Conservation (phyloP, 37 sponge, comb jelly and placozoan genomes). For the Tethya wilhelma region DNA sequence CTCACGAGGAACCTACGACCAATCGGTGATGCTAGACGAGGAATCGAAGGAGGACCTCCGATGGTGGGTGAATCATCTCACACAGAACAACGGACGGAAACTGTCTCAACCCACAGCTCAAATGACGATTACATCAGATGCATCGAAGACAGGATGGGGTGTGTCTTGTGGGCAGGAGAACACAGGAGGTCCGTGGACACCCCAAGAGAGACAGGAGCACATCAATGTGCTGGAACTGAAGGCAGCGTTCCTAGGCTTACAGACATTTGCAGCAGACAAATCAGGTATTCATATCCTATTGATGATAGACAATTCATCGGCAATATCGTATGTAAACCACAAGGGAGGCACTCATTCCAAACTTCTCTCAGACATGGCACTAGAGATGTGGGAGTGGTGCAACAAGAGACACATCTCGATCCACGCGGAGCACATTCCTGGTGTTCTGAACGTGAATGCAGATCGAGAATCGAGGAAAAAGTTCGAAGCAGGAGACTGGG, state of each 20-base stretch:
- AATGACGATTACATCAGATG: conserved; percentile 28
- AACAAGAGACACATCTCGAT: neutral
- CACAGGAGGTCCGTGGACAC: conserved; percentile 31
- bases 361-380: neutral
- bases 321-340: conserved; percentile 16
- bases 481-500: neutral
- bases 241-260: conserved; percentile 38
- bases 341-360: conserved; percentile 9
- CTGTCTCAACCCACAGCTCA: conserved; percentile 4
- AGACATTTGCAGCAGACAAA: conserved; percentile 4
- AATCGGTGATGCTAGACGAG: neutral
- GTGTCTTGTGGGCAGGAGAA: neutral
- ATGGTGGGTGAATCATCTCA: conserved; percentile 1
- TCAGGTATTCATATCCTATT: conserved; percentile 5
- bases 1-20: neutral
- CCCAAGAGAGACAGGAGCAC: conserved; percentile 2
- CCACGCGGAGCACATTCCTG: conserved; percentile 28
- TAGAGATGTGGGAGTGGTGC: conserved; percentile 30
- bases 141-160: conserved; percentile 37
- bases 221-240: conserved; percentile 26
- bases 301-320: conserved; percentile 15
- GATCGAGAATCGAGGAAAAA: conserved; percentile 19
- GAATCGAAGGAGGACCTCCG: conserved; percentile 6
- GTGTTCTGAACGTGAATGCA: conserved; percentile 6
- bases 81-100: conserved; percentile 1